These are phyloP conservation scores for Smutsia temminckii DNA, from an alignment of 2,797 vertebrate genomes.

Conservation along the genomic window DNA sequence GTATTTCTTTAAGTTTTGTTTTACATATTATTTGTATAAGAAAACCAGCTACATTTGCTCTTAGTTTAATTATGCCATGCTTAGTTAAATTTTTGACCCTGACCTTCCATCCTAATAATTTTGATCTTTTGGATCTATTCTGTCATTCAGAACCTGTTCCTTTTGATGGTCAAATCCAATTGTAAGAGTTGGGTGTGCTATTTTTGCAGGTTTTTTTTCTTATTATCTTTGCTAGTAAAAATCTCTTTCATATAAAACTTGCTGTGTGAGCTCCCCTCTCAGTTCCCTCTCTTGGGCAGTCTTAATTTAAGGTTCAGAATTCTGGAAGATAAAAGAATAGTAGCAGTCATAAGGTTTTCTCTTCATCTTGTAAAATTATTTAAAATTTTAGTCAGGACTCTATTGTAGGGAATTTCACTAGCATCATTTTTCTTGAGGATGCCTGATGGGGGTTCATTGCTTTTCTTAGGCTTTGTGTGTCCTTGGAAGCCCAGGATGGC, in stretches of 20 bases:
- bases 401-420: neutral
- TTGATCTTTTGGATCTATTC: neutral
- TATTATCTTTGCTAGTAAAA: neutral
- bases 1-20: neutral
- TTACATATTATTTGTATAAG: neutral
- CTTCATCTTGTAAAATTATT: neutral
- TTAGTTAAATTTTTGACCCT: neutral
- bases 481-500: neutral
- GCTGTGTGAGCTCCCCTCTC: neutral
- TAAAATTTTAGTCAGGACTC: neutral
- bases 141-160: neutral
- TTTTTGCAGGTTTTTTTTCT: neutral
- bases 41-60: neutral
- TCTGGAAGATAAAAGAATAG: neutral
- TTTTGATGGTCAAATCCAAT: neutral
- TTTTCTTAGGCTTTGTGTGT: neutral
- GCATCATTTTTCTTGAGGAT: neutral
- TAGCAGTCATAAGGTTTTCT: neutral
- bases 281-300: neutral
- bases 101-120: neutral
- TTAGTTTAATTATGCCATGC: neutral
- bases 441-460: neutral
- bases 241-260: neutral
- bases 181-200: neutral
- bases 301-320: neutral